These are phyloP conservation scores for Artemisiospiza belli DNA, from an alignment of 2,113 vertebrate genomes.

Conservation along the genomic window DNA sequence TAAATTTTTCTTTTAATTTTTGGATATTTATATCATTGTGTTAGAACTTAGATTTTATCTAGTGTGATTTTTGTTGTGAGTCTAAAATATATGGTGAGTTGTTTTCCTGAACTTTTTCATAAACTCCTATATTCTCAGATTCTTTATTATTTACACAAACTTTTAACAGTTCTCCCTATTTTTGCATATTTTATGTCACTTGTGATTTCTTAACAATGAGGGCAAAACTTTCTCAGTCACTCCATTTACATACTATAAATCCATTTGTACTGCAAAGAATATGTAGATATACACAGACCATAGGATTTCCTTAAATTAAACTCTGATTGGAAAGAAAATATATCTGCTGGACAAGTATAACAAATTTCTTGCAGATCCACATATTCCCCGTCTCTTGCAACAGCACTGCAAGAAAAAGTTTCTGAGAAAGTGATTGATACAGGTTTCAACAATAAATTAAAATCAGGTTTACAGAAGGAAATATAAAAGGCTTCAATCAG, in stretches of 20 bases:
- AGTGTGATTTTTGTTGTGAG: neutral
- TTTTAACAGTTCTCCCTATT: neutral
- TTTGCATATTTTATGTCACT: neutral
- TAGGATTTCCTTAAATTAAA: neutral
- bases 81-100: neutral
- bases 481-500: neutral
- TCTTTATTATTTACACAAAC: neutral
- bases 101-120: neutral
- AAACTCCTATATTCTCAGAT: neutral
- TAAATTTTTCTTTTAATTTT: neutral
- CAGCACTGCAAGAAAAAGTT: neutral
- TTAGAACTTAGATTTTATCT: neutral
- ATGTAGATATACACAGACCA: neutral
- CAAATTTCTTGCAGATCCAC: neutral
- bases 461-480: neutral
- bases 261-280: neutral
- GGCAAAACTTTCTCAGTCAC: neutral
- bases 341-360: neutral
- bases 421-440: neutral
- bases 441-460: neutral
- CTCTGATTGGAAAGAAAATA: neutral
- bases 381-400: neutral
- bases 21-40: accelerated
- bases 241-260: neutral
- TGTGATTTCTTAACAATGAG: neutral